Base-by-base conservation (phyloP, 2,888 invertebrate species). In the Thera britannica region DNA sequence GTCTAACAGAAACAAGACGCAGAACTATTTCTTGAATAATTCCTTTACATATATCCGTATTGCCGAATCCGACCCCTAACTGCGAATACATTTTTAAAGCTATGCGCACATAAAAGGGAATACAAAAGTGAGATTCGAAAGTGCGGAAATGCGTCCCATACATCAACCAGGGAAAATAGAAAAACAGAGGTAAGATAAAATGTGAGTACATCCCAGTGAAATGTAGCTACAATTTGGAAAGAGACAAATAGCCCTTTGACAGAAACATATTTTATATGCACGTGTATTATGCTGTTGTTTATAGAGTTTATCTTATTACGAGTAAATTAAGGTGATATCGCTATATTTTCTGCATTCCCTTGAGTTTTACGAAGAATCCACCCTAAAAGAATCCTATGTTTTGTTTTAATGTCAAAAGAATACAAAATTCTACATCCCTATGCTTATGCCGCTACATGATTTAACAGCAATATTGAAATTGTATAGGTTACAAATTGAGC, bases 121-220 rank as follows among this genome's bases (percentile, higher is more conserved):
- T 91, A 88, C 86, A 82, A 77, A 82, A 90, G 87, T 83, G 86
- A 86, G 88, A 88, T 90, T 87, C 88, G 89, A 89, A 92, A 91
- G 90, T 92, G 87, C 89, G 90, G 92, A 92, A 92, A 91, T 90
- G 89, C 90, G 90, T 90, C 90, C 87, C 90, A 93, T 93, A 91
- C 86, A 91, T 92, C 92, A 92, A 89, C 88, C 79, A 87, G 85
- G 85, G 79, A 84, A 90, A 90, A 92, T 90, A 92, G 90, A 92
- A 91, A 91, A 90, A 92, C 86, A 89, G 84, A 84, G 85, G 83
- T 78, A 81, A 83, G 85, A 89, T 89, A 89, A 90, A 91, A 88
- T 89, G 89, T 88, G 88, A 87, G 87, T 89, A 89, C 87, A 87
- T 87, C 79, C 81, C 82, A 78, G 86, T 89, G 87, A 90, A 88